Evolutionary conservation across 2,113 vertebrate genomes (phyloP).

Genomic region (Cyphomyrus discorhynchus): DNA sequence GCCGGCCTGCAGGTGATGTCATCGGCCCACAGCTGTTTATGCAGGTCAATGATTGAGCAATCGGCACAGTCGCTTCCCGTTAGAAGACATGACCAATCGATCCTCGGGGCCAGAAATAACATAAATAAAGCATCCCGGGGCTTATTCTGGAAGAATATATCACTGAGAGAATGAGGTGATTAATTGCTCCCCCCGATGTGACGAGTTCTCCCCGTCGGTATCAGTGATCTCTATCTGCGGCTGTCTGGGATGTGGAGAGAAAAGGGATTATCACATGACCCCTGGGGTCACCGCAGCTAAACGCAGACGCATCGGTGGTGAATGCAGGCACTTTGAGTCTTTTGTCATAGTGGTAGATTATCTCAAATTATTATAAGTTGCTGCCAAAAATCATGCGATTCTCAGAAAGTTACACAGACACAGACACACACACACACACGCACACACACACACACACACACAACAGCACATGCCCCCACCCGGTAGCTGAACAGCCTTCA

Average conservation of each 20-base stretch:
- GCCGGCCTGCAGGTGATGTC: background rate
- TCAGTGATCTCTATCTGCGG: background rate
- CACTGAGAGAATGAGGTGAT: background rate
- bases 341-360: background rate
- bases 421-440: background rate
- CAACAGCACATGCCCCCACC: background rate
- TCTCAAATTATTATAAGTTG: background rate
- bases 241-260: background rate
- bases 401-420: background rate
- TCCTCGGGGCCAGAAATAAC: background rate
- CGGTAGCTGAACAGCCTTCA: conserved; percentile 30
- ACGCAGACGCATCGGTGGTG: background rate
- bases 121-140: background rate
- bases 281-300: background rate
- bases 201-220: background rate
- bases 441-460: background rate
- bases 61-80: background rate
- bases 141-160: background rate
- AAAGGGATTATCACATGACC: background rate
- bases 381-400: background rate
- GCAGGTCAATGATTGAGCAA: background rate
- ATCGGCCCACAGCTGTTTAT: background rate
- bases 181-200: background rate
- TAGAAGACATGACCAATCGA: background rate
- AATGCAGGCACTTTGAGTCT: background rate